Evolutionary conservation across 2,113 vertebrate genomes (phyloP).

Genomic region (Bufo gargarizans): DNA sequence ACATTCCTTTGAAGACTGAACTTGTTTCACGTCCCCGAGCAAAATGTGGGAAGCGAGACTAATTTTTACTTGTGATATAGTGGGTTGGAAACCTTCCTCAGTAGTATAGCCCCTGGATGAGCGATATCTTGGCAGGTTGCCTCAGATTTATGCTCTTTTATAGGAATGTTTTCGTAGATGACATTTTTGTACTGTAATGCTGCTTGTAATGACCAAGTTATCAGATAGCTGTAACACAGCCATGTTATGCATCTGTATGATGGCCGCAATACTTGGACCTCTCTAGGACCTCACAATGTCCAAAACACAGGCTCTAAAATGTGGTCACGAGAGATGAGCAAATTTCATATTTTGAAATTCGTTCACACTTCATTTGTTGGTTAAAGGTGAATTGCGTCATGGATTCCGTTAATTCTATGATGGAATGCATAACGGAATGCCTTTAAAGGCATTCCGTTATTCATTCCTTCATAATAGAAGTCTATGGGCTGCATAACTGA

Average conservation of each 20-base stretch:
- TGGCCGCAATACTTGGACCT: neutral
- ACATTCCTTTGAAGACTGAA: conserved; percentile 26
- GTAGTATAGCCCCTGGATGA: conserved; percentile 37
- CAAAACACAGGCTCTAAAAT: too few relatives aligned
- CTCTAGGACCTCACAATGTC: neutral
- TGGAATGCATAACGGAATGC: too few relatives aligned
- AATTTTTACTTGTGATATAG: conserved; percentile 25
- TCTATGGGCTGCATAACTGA: too few relatives aligned
- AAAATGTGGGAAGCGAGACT: conserved; percentile 13
- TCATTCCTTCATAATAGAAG: too few relatives aligned
- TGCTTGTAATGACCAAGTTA: conserved; percentile 8
- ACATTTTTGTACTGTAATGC: conserved; percentile 24
- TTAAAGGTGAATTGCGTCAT: too few relatives aligned
- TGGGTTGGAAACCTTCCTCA: neutral
- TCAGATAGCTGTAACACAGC: neutral
- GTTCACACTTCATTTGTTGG: too few relatives aligned
- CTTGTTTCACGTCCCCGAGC: conserved; percentile 11
- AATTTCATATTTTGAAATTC: too few relatives aligned
- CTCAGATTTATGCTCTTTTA: conserved; percentile 15
- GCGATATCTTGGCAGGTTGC: conserved; percentile 10
- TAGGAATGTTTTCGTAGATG: conserved; percentile 5
- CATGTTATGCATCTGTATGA: neutral
- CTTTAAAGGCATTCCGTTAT: too few relatives aligned
- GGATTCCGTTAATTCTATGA: too few relatives aligned
- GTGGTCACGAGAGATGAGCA: too few relatives aligned